phyloP scores from a whole-genome alignment of 2,113 vertebrate genomes.

The Mus musculus region DNA sequence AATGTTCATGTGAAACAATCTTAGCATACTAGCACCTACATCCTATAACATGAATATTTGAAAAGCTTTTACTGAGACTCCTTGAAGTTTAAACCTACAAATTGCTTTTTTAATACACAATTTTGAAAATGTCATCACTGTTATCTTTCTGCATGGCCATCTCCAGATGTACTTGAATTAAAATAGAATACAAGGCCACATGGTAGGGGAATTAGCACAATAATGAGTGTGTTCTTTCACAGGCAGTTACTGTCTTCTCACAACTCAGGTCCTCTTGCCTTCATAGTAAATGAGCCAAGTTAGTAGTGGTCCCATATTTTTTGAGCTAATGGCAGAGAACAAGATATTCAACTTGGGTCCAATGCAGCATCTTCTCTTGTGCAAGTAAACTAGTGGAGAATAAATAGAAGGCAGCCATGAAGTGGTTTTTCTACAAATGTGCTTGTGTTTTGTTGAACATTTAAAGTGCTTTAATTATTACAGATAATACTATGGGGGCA shows the following conservation, averaged over 20 bases:
- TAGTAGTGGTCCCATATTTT: slow-evolving; percentile 37
- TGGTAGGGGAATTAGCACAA: slow-evolving; percentile 29
- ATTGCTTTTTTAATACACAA: neutral
- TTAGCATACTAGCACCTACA: no score
- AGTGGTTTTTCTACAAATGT: slow-evolving; percentile 80
- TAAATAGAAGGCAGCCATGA: slow-evolving; percentile 81
- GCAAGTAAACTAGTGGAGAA: slow-evolving; percentile 81
- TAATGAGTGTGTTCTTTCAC: slow-evolving; percentile 45
- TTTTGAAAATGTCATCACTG: slow-evolving; percentile 4
- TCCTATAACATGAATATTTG: no score
- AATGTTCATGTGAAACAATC: no score
- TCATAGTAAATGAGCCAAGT: slow-evolving; percentile 7
- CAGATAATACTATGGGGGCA: slow-evolving; percentile 42
- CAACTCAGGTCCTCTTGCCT: slow-evolving; percentile 23
- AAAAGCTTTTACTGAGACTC: neutral
- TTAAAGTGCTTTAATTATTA: slow-evolving; percentile 81
- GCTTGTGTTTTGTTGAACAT: slow-evolving; percentile 77
- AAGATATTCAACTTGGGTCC: slow-evolving; percentile 65
- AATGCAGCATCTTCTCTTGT: slow-evolving; percentile 76
- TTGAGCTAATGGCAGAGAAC: slow-evolving; percentile 46
- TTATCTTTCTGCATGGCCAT: neutral
- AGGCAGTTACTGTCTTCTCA: slow-evolving; percentile 57
- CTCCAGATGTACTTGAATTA: slow-evolving; percentile 57
- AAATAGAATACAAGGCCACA: slow-evolving; percentile 29
- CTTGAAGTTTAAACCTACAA: neutral